Base-by-base conservation (phyloP, 2,797 vertebrate species). In the Gymnoscopelus microlampas region DNA sequence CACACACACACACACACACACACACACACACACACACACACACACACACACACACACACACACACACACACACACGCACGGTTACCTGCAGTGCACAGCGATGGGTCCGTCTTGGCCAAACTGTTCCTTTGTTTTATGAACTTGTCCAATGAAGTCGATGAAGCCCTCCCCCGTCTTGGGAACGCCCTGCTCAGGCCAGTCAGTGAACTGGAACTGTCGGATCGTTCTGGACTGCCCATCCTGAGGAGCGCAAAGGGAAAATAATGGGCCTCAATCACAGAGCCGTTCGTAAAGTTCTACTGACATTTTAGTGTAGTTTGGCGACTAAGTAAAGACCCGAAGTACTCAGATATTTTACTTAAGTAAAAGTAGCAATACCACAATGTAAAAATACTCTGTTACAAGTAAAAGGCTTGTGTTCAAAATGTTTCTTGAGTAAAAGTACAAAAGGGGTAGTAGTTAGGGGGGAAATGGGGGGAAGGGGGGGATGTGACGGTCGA, bases 111-210 rank as follows among this genome's bases (percentile, higher is more conserved):
- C 97, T 89, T 99, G 98, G 51, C 98, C 98, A 0, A 99, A 99
- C 83, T 99, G 98, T 84, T 99, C 98, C 94, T 99, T 99, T 69
- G 97, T 99, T 94, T 99, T 99, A 89, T 99, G 97, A 78, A 99
- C 97, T 82, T 99, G 98, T 44, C 97, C 97, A 0, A 99, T 99
- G 86, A 99, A 99, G 86, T 99, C 97, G 0, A 98, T 98, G 89
- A 99, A 98, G 74, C 96, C 97, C 89, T 98, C 97, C 8, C 96
- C 96, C 0, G 96, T 98, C 93, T 98, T 97, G 86, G 97, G 97
- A 83, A 98, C 97, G n/a, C 97, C 97, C 85, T 99, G 98, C 75
- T 99, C 97, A 1, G 97, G 97, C 98, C 97, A 99, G 82, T 98
- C 97, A 5, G 95, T 99, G 90, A 98, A 99, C 93, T 99, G 98